Evolutionary conservation across 35 echinoderm and acorn worm genomes (phyloP).

Genomic region (Acanthaster planci): DNA sequence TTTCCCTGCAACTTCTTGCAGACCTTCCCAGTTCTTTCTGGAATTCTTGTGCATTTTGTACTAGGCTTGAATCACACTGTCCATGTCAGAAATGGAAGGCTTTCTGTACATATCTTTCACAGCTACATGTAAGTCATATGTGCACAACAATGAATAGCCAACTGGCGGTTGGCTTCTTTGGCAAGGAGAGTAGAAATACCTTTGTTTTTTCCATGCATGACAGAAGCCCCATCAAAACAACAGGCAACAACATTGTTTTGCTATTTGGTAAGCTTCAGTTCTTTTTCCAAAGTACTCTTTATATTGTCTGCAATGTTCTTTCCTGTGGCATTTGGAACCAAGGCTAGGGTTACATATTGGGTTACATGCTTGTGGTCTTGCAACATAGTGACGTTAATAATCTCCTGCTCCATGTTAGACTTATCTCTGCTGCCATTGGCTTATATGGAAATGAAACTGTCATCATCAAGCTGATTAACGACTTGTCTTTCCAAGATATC

Average conservation of each 20-base stretch:
- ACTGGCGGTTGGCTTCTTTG: not conserved
- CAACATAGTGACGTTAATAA: slow-evolving; percentile 18
- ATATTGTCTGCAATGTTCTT: not conserved
- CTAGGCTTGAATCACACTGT: not conserved
- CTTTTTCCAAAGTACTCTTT: slow-evolving; percentile 1
- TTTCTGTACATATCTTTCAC: slow-evolving; percentile 19
- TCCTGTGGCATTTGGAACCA: not conserved
- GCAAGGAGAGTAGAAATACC: not conserved
- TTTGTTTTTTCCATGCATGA: not conserved
- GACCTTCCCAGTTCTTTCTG: not conserved
- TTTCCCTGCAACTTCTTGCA: slow-evolving; percentile 23
- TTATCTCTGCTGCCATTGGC: slow-evolving; percentile 13
- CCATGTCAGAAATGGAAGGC: not conserved
- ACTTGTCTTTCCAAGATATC: slow-evolving; percentile 14
- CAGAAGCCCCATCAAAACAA: slow-evolving; percentile 20
- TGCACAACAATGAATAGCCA: slow-evolving; percentile 13
- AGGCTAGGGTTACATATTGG: not conserved
- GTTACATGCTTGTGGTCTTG: slow-evolving; percentile 5
- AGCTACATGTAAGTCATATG: slow-evolving; percentile 13
- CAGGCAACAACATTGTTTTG: not conserved
- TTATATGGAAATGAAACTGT: slow-evolving; percentile 19
- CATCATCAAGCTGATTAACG: not conserved
- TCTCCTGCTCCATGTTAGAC: slow-evolving; percentile 10
- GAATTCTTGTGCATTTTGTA: slow-evolving; percentile 18
- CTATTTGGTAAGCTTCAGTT: slow-evolving; percentile 20